These are phyloP conservation scores for Fregetta grallaria DNA, from an alignment of 2,113 vertebrate species.

Conservation along the genomic window DNA sequence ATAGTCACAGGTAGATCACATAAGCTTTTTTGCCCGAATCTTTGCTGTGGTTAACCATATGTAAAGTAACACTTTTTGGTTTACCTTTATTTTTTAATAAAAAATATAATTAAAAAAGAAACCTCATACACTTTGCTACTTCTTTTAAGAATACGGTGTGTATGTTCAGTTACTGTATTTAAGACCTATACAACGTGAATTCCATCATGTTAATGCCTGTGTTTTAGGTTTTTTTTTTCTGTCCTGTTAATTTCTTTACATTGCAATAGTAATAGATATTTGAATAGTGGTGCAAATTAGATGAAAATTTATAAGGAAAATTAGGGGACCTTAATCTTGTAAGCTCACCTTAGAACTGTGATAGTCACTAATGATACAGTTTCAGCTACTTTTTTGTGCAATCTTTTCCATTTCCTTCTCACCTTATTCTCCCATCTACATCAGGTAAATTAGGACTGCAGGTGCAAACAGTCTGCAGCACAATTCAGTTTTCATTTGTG, in stretches of 20 bases:
- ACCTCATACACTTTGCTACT: background rate
- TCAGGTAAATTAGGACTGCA: background rate
- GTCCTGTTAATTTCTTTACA: background rate
- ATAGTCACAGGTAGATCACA: background rate
- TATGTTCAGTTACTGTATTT: background rate
- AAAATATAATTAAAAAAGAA: background rate
- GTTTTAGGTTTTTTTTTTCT: background rate
- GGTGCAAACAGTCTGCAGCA: background rate
- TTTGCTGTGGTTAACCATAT: background rate
- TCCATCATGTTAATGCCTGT: background rate
- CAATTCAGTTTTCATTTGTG: background rate
- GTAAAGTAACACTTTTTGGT: background rate
- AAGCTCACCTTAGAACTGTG: background rate
- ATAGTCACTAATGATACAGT: background rate
- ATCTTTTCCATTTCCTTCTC: background rate
- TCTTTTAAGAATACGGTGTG: background rate
- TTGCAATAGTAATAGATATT: background rate
- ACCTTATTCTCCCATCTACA: background rate
- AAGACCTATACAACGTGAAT: background rate
- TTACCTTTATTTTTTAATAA: background rate
- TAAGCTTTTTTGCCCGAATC: background rate
- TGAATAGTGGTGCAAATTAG: background rate
- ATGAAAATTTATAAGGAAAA: background rate
- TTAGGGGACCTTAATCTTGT: background rate
- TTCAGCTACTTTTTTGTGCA: background rate